These are phyloP conservation scores for Synaphobranchus kaupii DNA, from an alignment of 2,797 vertebrate genomes.

Conservation along the genomic window DNA sequence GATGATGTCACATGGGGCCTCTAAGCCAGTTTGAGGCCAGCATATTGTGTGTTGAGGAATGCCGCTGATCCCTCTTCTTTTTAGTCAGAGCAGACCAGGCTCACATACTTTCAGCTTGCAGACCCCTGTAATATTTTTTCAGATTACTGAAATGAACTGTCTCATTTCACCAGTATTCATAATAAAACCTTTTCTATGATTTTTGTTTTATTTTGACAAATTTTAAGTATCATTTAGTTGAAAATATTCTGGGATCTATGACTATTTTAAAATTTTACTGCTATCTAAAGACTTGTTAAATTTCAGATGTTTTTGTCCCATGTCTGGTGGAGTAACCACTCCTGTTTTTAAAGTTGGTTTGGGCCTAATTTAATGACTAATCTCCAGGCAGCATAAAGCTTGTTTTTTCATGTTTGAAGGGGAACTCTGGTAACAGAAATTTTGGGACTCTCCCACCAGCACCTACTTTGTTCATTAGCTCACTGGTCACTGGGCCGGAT, in stretches of 20 bases:
- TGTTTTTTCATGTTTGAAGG: not conserved
- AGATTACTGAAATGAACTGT: not conserved
- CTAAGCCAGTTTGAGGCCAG: not conserved
- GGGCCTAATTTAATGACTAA: not conserved
- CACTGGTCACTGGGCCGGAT: too few species aligned
- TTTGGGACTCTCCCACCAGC: too few species aligned
- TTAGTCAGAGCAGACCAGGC: not conserved
- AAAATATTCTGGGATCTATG: not conserved
- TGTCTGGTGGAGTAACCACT: not conserved
- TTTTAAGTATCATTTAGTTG: not conserved
- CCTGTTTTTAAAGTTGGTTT: not conserved
- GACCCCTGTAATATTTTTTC: not conserved
- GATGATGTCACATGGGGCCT: not conserved
- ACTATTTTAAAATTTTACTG: not conserved
- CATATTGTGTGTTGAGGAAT: not conserved
- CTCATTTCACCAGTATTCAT: not conserved
- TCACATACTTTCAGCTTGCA: not conserved
- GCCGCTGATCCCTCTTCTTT: not conserved
- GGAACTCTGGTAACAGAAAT: not conserved
- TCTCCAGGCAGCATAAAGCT: not conserved
- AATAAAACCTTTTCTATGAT: not conserved
- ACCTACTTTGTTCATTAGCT: too few species aligned
- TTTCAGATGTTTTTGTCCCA: not conserved
- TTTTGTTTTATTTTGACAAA: not conserved
- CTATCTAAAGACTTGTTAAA: not conserved